Conservation (phyloP, 1,140 invertebrate species). For the Eciton burchellii region DNA sequence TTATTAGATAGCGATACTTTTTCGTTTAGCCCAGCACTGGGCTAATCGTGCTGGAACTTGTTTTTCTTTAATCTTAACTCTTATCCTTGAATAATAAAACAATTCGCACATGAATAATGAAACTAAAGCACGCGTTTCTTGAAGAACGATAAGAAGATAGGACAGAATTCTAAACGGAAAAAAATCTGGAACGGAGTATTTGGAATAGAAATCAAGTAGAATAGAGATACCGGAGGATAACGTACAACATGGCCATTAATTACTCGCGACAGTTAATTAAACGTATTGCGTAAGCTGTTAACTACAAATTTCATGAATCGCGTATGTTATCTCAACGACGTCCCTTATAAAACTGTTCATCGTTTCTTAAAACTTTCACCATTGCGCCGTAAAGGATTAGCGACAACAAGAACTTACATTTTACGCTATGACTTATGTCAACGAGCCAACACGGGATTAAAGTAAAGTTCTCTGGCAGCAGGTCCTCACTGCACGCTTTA, state of each 20-base stretch:
- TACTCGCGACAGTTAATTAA: conserved; percentile 4
- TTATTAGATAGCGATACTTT: background rate
- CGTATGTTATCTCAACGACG: background rate
- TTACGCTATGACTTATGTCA: conserved; percentile 34
- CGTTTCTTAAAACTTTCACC: conserved; percentile 34
- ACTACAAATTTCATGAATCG: conserved; percentile 11
- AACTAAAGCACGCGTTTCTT: background rate
- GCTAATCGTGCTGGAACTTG: background rate
- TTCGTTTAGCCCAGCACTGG: background rate
- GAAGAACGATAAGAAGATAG: background rate
- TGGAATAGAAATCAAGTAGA: too few species aligned
- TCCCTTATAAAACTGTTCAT: conserved; percentile 33
- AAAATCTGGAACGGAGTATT: background rate
- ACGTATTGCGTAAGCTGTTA: conserved; percentile 6
- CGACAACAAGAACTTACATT: conserved; percentile 29
- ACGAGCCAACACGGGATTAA: conserved; percentile 36
- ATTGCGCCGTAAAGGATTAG: conserved; percentile 36
- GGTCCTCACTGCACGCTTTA: conserved; percentile 18
- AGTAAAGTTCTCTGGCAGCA: conserved; percentile 38
- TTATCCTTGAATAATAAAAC: background rate
- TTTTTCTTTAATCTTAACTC: background rate
- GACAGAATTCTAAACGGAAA: background rate
- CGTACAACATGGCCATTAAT: background rate
- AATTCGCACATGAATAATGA: background rate
- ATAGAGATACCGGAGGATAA: background rate